Percentiles rank a stretch among this genome's conserved stretches.
phyloP scores from a whole-genome alignment of 2,113 vertebrate genomes.

The Antigone vipio region DNA sequence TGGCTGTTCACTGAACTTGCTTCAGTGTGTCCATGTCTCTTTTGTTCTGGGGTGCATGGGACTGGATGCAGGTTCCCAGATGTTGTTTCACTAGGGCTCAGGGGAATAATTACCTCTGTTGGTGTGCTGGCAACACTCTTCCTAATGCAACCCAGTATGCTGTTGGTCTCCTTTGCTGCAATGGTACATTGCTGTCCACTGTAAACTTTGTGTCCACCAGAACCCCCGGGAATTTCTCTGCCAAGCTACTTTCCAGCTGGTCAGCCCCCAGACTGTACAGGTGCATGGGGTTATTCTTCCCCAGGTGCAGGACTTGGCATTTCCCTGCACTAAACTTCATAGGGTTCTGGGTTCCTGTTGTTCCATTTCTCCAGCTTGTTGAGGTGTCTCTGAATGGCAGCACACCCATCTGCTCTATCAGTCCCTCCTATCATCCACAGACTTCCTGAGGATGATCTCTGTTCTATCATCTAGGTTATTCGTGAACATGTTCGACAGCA shows the following conservation, averaged over 20 bases:
- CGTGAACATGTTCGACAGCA: not conserved
- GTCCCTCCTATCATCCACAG: not conserved
- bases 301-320: not conserved
- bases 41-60: not conserved
- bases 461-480: not conserved
- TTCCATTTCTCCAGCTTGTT: not conserved
- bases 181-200: not conserved
- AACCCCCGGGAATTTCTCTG: not conserved
- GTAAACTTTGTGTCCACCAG: not conserved
- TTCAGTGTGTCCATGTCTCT: not conserved
- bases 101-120: not conserved
- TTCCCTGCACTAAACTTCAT: not conserved
- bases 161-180: not conserved
- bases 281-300: not conserved
- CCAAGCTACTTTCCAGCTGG: not conserved
- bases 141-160: not conserved
- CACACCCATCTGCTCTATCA: not conserved
- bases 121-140: not conserved
- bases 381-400: not conserved
- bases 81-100: not conserved
- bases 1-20: not conserved
- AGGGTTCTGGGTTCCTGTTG: not conserved
- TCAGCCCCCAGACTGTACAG: not conserved
- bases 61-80: not conserved
- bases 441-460: not conserved